Percentiles rank a stretch among this genome's conserved stretches.
Evolutionary conservation across 2,888 invertebrate species (phyloP).

Genomic region (Acleris literana): DNA sequence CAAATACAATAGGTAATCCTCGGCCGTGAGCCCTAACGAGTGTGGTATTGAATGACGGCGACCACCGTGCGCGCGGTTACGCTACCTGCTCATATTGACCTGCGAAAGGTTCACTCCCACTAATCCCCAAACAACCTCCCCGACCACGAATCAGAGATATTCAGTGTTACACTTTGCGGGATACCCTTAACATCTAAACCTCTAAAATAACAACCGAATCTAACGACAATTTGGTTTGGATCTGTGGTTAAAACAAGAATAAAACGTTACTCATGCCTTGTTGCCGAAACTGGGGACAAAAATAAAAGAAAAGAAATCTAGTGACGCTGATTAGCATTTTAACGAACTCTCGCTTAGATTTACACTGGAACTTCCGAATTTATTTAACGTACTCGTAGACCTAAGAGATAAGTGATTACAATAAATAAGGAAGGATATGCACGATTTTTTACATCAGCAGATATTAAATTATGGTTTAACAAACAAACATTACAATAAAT

Average conservation of each 20-base stretch:
- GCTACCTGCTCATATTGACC: constrained; percentile 76
- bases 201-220: constrained; percentile 11
- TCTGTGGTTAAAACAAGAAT: constrained; percentile 15
- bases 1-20: constrained; percentile 31
- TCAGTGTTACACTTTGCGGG: constrained; percentile 44
- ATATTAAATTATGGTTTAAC: no score
- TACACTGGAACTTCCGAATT: background rate
- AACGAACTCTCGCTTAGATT: constrained; percentile 19
- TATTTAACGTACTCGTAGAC: background rate
- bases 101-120: constrained; percentile 58
- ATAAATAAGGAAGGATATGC: no score
- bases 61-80: constrained; percentile 50
- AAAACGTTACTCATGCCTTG: constrained; percentile 17
- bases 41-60: constrained; percentile 52
- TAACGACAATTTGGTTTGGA: constrained; percentile 4
- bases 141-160: constrained; percentile 71
- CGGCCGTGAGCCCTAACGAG: constrained; percentile 35
- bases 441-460: no score
- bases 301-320: constrained; percentile 27
- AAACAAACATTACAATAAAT: background rate
- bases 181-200: constrained; percentile 23
- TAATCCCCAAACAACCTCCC: constrained; percentile 67
- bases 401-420: background rate
- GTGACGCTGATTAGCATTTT: constrained; percentile 29
- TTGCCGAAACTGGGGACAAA: constrained; percentile 24